Evolutionary conservation across 2,113 vertebrate genomes (phyloP).

Genomic region (Melanotaenia duboulayi): DNA sequence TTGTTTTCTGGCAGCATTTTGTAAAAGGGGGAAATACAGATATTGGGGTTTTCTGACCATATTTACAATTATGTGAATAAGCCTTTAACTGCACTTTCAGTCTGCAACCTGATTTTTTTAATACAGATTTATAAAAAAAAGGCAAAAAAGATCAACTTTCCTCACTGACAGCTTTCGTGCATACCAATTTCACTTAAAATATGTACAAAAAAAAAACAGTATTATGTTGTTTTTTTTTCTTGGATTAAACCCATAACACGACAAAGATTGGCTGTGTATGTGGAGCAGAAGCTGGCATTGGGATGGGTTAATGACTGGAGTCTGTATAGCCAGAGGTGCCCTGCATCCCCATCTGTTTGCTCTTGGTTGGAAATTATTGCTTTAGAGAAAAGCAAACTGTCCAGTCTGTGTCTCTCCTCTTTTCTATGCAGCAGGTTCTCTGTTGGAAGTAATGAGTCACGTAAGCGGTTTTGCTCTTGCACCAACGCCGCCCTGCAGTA

Average conservation of each 20-base stretch:
- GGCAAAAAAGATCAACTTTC: no score
- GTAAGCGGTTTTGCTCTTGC: slow-evolving; percentile 46
- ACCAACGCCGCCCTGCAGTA: slow-evolving; percentile 3
- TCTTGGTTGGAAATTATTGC: slow-evolving; percentile 47
- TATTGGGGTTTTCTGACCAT: background rate
- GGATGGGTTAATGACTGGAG: background rate
- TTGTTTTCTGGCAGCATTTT: background rate
- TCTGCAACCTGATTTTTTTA: background rate
- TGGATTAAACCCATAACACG: slow-evolving; percentile 15
- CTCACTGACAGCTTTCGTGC: no score
- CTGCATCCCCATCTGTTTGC: slow-evolving; percentile 72
- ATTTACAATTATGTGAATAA: background rate
- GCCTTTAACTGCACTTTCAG: no score
- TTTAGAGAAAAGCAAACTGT: slow-evolving; percentile 44
- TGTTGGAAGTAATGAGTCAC: slow-evolving; percentile 65
- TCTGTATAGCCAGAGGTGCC: slow-evolving; percentile 72
- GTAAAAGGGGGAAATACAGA: background rate
- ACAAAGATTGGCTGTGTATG: slow-evolving; percentile 6
- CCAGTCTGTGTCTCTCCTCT: slow-evolving; percentile 16
- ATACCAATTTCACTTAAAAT: background rate
- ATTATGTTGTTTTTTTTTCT: background rate
- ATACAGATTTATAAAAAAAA: no score
- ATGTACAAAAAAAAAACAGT: background rate
- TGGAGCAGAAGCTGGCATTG: slow-evolving; percentile 38
- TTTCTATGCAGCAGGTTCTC: slow-evolving; percentile 60